Conservation (phyloP, 2,888 invertebrate species). For the Corbicula japonica region DNA sequence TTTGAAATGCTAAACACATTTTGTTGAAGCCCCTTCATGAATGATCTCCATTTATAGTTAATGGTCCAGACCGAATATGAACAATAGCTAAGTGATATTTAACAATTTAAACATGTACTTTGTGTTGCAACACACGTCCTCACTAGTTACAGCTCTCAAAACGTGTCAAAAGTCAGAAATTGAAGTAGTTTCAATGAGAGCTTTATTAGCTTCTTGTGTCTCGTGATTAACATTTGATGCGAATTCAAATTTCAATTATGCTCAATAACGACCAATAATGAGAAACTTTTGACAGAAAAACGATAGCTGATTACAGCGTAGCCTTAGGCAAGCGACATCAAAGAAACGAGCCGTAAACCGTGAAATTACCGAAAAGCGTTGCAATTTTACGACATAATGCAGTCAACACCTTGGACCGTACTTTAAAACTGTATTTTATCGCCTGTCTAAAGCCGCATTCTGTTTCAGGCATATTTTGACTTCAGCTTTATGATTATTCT, state of each 20-base stretch:
- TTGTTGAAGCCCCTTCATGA: no score
- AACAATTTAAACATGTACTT: no score
- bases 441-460: background rate
- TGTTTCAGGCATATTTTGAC: conserved; percentile 1
- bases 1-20: no score
- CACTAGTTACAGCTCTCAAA: background rate
- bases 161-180: conserved; percentile 9
- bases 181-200: conserved; percentile 6
- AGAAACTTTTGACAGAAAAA: conserved; percentile 37
- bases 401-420: conserved; percentile 25
- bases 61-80: no score
- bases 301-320: conserved; percentile 11
- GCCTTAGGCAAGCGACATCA: conserved; percentile 22
- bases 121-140: no score
- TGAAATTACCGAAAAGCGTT: conserved; percentile 26
- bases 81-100: no score
- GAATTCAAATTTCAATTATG: conserved; percentile 32
- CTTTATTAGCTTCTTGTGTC: conserved; percentile 11
- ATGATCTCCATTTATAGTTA: no score
- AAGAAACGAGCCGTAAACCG: conserved; percentile 15
- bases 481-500: background rate
- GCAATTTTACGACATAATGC: conserved; percentile 25
- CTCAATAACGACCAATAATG: conserved; percentile 19
- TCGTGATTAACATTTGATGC: conserved; percentile 30
- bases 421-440: background rate